phyloP scores from a whole-genome alignment of 1,140 invertebrate genomes.

The Trichomalopsis sarcophagae region DNA sequence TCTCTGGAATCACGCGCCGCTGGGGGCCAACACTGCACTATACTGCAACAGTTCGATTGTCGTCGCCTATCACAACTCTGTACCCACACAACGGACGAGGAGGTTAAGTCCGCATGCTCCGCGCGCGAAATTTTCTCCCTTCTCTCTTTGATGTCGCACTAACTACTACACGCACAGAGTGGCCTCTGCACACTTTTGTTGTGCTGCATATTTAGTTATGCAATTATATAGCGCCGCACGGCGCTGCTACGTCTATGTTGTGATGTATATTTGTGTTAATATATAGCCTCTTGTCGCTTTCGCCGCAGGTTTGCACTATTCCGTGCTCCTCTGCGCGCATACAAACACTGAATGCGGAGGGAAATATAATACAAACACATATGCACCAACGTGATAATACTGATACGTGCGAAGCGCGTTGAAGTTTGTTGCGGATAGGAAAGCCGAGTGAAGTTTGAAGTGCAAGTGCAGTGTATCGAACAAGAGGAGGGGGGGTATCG shows the following conservation, averaged over 20 bases:
- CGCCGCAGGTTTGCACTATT: too few relatives aligned
- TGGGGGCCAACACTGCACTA: not conserved
- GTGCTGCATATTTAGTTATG: conserved; percentile 10
- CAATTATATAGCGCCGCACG: not conserved
- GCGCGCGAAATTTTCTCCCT: conserved; percentile 41
- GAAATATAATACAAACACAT: not conserved
- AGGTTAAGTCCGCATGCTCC: conserved; percentile 48
- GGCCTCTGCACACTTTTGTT: not conserved
- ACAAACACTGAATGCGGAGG: not conserved
- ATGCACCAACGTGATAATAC: too few relatives aligned
- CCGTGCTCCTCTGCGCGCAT: not conserved
- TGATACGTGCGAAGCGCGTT: not conserved
- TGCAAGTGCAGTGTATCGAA: too few relatives aligned
- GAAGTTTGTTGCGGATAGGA: not conserved
- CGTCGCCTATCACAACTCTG: not conserved
- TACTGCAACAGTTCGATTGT: not conserved
- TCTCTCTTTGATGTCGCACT: conserved; percentile 10
- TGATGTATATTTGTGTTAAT: too few relatives aligned
- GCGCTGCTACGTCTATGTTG: not conserved
- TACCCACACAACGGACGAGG: not conserved
- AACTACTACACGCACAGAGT: too few relatives aligned
- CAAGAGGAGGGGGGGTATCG: too few relatives aligned
- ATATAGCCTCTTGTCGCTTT: not conserved
- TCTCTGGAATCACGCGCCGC: not conserved
- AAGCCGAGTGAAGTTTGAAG: not conserved